Evolutionary conservation across 2,797 vertebrate species (phyloP).

Genomic region (Sphenodon punctatus): DNA sequence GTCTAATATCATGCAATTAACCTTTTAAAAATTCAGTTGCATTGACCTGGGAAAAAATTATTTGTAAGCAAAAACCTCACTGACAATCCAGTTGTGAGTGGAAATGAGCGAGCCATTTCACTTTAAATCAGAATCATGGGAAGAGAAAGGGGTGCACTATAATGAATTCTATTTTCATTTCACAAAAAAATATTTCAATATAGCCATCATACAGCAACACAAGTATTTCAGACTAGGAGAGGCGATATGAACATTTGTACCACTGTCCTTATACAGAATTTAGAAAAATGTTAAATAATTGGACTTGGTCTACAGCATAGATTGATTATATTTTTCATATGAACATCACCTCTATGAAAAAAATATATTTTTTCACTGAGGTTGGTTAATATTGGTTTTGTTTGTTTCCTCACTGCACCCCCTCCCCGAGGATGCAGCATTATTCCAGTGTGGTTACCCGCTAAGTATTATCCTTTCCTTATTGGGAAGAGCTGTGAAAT

Average conservation of each 20-base stretch:
- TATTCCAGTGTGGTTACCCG: constrained; percentile 9
- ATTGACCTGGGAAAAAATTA: constrained; percentile 28
- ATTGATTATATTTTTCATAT: background rate
- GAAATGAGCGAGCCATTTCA: constrained; percentile 4
- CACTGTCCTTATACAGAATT: constrained; percentile 17
- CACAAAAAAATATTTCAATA: constrained; percentile 27
- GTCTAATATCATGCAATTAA: constrained; percentile 46
- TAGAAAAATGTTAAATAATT: constrained; percentile 34
- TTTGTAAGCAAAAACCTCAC: constrained; percentile 37
- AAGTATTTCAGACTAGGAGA: constrained; percentile 35
- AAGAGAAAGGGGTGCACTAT: background rate
- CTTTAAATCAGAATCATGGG: constrained; percentile 45
- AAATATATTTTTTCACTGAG: background rate
- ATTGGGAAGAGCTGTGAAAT: constrained; percentile 38
- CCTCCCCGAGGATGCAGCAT: background rate
- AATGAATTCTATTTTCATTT: constrained; percentile 39
- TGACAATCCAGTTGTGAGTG: constrained; percentile 21
- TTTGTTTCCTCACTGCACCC: constrained; percentile 17
- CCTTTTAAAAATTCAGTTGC: constrained; percentile 51
- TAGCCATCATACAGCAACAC: constrained; percentile 22
- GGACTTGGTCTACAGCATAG: background rate
- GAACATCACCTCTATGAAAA: background rate
- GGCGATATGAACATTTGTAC: constrained; percentile 15
- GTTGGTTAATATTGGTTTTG: constrained; percentile 13
- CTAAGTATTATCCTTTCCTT: constrained; percentile 11